Base-by-base conservation (phyloP, 2,888 invertebrate species). In the Zelleria hepariella region DNA sequence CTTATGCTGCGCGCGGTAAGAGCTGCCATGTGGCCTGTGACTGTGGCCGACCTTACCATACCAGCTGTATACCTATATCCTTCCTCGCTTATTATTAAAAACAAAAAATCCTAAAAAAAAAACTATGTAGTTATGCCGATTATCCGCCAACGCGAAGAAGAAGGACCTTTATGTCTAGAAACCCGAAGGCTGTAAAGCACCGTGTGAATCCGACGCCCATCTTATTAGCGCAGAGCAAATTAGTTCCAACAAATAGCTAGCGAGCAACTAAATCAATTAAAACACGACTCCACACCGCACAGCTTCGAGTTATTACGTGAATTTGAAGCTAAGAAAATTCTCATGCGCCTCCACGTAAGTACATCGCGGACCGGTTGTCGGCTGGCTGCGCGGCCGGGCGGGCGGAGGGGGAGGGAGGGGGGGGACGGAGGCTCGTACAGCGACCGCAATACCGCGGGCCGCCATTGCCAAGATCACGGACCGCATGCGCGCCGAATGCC, bases 381-480 rank as follows among this genome's bases (percentile, higher is more conserved):
- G 84, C 82, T 86, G 85, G 82, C 74, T 74, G 68, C 65, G 66
- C 64, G 62, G 66, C 75, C 66, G 52, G 15, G 58, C 25, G 27
- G 57, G 58, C 59, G 58, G 60, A 25, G 62, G 58, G 25, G 58
- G 32, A 25, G 57, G 58, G 64, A 53, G 65, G 62, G 66, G 60
- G 66, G 65, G 66, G 67, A 64, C 65, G 67, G 69, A 66, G 67
- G 70, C 57, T 86, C 77, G 87, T 88, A 86, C 86, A 86, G 80
- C 86, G 86, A 86, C 86, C 86, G 86, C 86, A 82, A 86, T 84
- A 82, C 74, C 75, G 63, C 58, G 49, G 78, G 77, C 82, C 78
- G 80, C 80, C 89, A 90, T 86, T 90, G 90, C 90, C 91, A 91
- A 91, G 90, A 90, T 90, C 91, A 90, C 86, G 90, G 90, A 78